Conservation (phyloP, 2,113 vertebrate genomes). For the Trematomus loennbergii region DNA sequence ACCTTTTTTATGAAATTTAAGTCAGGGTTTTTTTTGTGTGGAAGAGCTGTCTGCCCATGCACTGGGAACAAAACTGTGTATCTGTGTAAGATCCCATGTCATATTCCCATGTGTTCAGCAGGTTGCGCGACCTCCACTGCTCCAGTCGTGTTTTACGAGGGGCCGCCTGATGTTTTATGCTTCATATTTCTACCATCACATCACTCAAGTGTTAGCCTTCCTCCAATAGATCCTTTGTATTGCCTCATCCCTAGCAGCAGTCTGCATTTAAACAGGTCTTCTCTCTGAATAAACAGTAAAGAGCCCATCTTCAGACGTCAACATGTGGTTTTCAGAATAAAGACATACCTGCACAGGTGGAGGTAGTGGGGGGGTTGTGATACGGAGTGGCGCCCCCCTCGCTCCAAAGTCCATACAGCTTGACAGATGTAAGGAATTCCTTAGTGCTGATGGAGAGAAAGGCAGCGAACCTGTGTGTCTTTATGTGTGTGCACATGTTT, state of each 20-base stretch:
- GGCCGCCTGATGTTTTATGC: not conserved
- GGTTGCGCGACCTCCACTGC: constrained; percentile 19
- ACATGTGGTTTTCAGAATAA: constrained; percentile 44
- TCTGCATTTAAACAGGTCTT: not conserved
- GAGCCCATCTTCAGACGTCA: constrained; percentile 9
- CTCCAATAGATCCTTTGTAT: constrained; percentile 13
- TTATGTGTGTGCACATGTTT: constrained; percentile 24
- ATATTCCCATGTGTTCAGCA: constrained; percentile 3
- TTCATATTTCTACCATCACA: constrained; percentile 37
- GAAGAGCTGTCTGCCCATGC: too few relatives aligned
- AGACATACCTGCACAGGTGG: constrained; percentile 48
- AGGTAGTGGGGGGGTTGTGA: constrained; percentile 1
- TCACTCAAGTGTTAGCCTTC: not conserved
- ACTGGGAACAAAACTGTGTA: not conserved
- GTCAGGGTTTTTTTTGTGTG: too few relatives aligned
- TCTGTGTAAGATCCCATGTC: not conserved
- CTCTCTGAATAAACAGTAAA: constrained; percentile 10
- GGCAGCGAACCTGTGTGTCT: not conserved
- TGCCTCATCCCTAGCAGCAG: not conserved
- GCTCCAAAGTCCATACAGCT: constrained; percentile 64
- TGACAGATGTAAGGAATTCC: constrained; percentile 57
- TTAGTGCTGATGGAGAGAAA: constrained; percentile 34
- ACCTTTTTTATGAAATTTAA: too few relatives aligned
- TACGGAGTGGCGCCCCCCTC: not conserved
- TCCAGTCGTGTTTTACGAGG: constrained; percentile 10